These are phyloP conservation scores for Peromyscus aztecus DNA, from an alignment of 2,797 vertebrate species.

Conservation along the genomic window DNA sequence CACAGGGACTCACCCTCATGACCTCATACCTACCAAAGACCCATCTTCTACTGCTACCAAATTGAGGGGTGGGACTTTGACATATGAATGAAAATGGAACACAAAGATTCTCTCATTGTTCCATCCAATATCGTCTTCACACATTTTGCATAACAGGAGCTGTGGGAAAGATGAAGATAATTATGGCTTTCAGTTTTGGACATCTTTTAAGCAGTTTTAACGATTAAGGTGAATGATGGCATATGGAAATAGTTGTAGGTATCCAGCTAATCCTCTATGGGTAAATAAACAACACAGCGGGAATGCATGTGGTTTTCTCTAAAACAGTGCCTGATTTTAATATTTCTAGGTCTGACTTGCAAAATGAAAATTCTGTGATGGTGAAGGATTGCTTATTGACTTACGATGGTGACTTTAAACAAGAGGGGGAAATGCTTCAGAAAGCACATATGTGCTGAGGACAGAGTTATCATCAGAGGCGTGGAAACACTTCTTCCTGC, in stretches of 20 bases:
- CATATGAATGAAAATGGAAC: not conserved
- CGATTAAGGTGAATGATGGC: not conserved
- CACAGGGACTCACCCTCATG: not conserved
- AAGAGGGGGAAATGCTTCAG: constrained; percentile 39
- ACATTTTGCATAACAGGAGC: not conserved
- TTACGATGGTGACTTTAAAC: constrained; percentile 46
- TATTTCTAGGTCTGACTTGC: constrained; percentile 22
- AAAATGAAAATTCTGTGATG: not conserved
- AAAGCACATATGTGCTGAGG: constrained; percentile 34
- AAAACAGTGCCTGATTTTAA: constrained; percentile 14
- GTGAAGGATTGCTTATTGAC: constrained; percentile 31
- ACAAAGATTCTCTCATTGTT: not conserved
- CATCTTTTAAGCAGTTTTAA: not conserved
- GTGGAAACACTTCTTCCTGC: not conserved
- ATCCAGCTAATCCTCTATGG: not conserved
- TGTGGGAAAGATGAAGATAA: not conserved
- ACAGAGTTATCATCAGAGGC: not conserved
- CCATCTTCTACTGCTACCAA: not conserved
- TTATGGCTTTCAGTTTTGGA: not conserved
- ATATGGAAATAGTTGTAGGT: not conserved
- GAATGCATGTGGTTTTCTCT: not conserved
- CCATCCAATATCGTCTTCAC: not conserved
- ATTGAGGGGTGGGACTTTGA: not conserved
- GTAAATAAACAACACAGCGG: constrained; percentile 14
- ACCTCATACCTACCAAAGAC: not conserved